Evolutionary conservation across 92 coral and sea anemone genomes (phyloP), one percentile per base, ranked within the genome.

Genomic region (Siderastrea radians): DNA sequence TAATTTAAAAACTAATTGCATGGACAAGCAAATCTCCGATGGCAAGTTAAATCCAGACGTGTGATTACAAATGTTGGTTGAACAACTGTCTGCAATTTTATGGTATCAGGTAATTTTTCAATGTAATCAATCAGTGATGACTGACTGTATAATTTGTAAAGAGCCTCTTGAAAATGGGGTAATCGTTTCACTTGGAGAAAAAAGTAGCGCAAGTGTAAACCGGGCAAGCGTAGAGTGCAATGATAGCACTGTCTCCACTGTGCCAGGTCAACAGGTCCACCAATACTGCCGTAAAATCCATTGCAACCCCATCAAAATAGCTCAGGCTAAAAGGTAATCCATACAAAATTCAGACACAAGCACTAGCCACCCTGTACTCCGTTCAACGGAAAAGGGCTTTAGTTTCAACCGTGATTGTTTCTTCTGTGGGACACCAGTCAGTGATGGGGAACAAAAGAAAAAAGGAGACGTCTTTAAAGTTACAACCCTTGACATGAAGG

Each of bases 231-330:
- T 76, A 76, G 63, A 50, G 65, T 65, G 80, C 12, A 76, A 51
- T 76, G 81, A 76, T 50, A 53, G 80, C 52, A 50, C 65, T 46
- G 52, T 76, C 47, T 76, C 6, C 80, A 76, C 80, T 2, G 82
- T 57, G 49, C 82, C 82, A 55, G 82, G 82, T 17, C 82, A 77
- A 77, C 82, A 55, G 82, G 48, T 77, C 10, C 82, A 77, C 82
- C 68, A 53, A 77, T 0, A 26, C 38, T 26, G 38, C 38, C 38
- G 38, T 26, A 26, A 26, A 26, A 26, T 26, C 38, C 38, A 26
- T 26, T 72, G 77, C 77, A 72, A 72, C 77, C 77, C 77, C 44
- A 17, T 26, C 53, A 72, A 72, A 72, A 72, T 72, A 72, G 50
- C 77, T 49, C 77, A 19, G 49, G 58, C 58, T 53, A 53, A 72